Base-by-base conservation (phyloP, 64 coral and sea anemone species). In the Anthopleura sola region DNA sequence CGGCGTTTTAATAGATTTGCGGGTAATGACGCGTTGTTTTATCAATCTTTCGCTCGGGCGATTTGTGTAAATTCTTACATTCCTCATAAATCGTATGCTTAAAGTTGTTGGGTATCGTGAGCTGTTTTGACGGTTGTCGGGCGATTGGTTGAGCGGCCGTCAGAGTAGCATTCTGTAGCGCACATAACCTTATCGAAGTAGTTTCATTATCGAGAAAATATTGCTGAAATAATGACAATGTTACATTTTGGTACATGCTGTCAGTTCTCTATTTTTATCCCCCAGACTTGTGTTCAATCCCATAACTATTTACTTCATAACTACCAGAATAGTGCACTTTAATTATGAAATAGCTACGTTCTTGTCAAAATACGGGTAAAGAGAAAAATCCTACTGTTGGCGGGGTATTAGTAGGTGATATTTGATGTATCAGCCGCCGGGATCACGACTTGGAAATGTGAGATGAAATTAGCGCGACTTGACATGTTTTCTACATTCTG, bases 21-120 rank as follows among this genome's bases (percentile, higher is more conserved):
- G 82, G 93, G 93, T 95, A 80, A 91, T 95, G 93, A 88, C 48
- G 86, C 69, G 64, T 86, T 87, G 86, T 88, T 88, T 94, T 87
- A 71, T 71, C 66, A 32, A 31, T 71, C 66, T 71, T 71, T 49
- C 85, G 68, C 80, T 83, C 80, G 87, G 66, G 66, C 56, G 87
- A 83, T 46, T 47, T 89, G 78, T 60, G 81, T 82, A 89, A 82
- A 75, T 89, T 83, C 83, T 83, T 75, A 83, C 57, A 60, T 89
- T 66, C 93, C 68, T 84, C 47, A 91, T 84, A 94, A 44, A 87
- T 80, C 23, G 66, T 71, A 71, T 71, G 66, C 66, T 71, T 14
- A 29, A 32, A 71, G 11, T 71, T 71, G n/a, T 13, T 0, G 24
- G 24, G 9, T 2, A 71, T 71, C 12, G 29, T 71, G n/a, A 34